Evolutionary conservation across 1,140 invertebrate genomes (phyloP), one percentile per base, ranked within the genome.

Genomic region (Schlechtendalia chinensis): DNA sequence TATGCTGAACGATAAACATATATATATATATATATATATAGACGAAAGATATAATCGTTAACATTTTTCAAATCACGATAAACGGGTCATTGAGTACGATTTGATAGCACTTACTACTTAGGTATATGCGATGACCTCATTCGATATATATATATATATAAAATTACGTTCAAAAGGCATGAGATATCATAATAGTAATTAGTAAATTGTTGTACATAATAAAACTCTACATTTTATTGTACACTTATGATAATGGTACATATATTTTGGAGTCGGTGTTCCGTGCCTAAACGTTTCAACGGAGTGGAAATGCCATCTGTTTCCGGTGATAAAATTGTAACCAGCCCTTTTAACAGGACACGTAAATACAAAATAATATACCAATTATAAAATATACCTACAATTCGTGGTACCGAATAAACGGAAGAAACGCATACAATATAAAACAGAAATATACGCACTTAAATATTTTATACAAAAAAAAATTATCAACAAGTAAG

Each of bases 261-360:
- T 16, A 47, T 50, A 69, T 69, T 47, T 50, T 24, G 1, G 14
- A 50, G 24, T 0, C 1, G 8, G 22, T 3, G 45, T 47, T 69
- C 67, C 5, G 0, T 19, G 14, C 16, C 45, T 69, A 50, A 69
- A 69, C 47, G n/a, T 50, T 69, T 69, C 45, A 69, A 69, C 17
- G 6, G 45, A 27, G 27, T 6, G 24, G 22, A 14, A 50, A 50
- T 69, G 12, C 39, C 67, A 69, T 69, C 22, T 69, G 67, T 50
- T 69, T 69, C 67, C 67, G 67, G 67, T 50, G 8, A 22, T 24
- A 50, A 69, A 27, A 69, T 69, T 50, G 45, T 16, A 59, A 59
- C 22, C n/a, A 10, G 22, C n/a, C 22, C 56, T 59, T 50, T 14
- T 59, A 59, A 59, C 8, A 59, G 56, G 22, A 47, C 1, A 47